Percentiles rank a stretch among this genome's conserved stretches.
Evolutionary conservation across 2,888 invertebrate species (phyloP).

Genomic region (Punctoribates punctum): DNA sequence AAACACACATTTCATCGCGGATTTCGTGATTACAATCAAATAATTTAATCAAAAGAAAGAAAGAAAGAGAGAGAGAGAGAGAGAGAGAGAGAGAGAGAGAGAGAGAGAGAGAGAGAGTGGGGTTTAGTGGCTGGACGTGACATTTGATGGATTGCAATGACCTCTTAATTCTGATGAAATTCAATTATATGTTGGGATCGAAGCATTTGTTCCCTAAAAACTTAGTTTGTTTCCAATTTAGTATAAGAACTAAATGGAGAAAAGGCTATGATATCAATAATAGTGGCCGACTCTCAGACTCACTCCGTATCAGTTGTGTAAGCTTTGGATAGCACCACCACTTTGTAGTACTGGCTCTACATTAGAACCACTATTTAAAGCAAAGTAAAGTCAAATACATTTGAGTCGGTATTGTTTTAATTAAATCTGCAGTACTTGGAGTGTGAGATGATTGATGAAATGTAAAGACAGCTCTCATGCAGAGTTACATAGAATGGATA

Average conservation of each 20-base stretch:
- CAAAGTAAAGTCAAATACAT: slow-evolving; percentile 35
- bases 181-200: slow-evolving; percentile 24
- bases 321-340: not conserved
- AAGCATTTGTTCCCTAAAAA: slow-evolving; percentile 27
- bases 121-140: slow-evolving; percentile 28
- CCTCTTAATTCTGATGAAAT: slow-evolving; percentile 36
- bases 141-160: slow-evolving; percentile 35
- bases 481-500: slow-evolving; percentile 11
- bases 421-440: slow-evolving; percentile 32
- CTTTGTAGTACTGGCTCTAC: not conserved
- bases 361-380: slow-evolving; percentile 6
- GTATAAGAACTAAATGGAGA: slow-evolving; percentile 25
- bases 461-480: slow-evolving; percentile 35
- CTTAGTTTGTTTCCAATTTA: slow-evolving; percentile 32
- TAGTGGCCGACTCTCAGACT: not conserved
- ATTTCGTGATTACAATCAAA: no score
- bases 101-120: no score
- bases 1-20: not conserved
- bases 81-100: no score
- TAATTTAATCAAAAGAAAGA: no score
- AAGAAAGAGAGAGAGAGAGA: no score
- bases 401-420: slow-evolving; percentile 31
- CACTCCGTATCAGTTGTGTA: not conserved
- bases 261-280: not conserved
- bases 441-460: slow-evolving; percentile 34